Percentiles rank a stretch among this genome's conserved stretches.
phyloP scores from a whole-genome alignment of 2,113 vertebrate genomes.

The Ia io region DNA sequence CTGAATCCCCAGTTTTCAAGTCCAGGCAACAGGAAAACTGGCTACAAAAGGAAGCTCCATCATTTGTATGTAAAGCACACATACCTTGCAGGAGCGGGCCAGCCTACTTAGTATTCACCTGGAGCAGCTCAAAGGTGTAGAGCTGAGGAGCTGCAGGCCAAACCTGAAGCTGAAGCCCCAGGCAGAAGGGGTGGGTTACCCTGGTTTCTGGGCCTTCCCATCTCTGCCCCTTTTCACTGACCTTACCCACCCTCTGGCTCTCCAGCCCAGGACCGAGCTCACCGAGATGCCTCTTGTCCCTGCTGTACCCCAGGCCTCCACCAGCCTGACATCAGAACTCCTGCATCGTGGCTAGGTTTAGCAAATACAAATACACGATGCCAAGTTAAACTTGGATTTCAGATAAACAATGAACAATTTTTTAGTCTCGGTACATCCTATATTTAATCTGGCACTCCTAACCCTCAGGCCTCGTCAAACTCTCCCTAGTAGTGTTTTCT shows the following conservation, averaged over 20 bases:
- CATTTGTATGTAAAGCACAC: neutral
- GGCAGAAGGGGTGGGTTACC: neutral
- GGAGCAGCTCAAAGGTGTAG: too few relatives aligned
- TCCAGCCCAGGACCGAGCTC: neutral
- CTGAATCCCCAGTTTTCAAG: neutral
- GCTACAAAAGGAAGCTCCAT: neutral
- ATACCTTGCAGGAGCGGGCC: fast-evolving
- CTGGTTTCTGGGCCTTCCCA: neutral
- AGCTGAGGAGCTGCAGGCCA: neutral
- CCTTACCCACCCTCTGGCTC: neutral
- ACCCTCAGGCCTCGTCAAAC: neutral
- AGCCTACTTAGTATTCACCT: neutral
- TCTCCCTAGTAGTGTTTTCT: neutral
- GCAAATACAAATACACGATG: neutral
- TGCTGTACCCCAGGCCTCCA: neutral
- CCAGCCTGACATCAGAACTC: neutral
- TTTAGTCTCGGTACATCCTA: neutral
- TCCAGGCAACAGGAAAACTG: neutral
- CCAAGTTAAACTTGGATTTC: neutral
- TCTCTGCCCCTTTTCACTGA: neutral
- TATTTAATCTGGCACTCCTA: neutral
- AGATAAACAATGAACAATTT: neutral
- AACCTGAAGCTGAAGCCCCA: neutral
- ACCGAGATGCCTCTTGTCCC: fast-evolving
- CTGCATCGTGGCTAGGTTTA: neutral